These are phyloP conservation scores for Luehdorfia chinensis DNA, from an alignment of 1,140 invertebrate species.

Conservation along the genomic window DNA sequence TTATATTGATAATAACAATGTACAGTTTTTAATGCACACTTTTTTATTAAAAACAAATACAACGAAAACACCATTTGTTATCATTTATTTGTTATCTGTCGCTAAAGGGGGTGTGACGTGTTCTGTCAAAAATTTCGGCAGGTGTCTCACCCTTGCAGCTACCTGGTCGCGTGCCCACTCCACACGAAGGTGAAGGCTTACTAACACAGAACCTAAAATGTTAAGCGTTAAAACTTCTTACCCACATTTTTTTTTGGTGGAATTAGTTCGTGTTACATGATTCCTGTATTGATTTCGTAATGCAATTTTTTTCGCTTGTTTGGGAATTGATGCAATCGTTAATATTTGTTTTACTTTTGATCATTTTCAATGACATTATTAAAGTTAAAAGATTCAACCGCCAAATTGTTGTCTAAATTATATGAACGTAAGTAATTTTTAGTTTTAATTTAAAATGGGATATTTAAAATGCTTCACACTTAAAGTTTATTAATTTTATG, in stretches of 20 bases:
- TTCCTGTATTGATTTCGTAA: not conserved
- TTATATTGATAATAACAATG: too few relatives aligned
- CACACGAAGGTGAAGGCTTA: not conserved
- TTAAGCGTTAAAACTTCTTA: not conserved
- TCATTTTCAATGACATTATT: too few relatives aligned
- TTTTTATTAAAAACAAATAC: too few relatives aligned
- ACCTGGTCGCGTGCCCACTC: constrained; percentile 51
- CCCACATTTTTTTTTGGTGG: not conserved
- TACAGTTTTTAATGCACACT: too few relatives aligned
- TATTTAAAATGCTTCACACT: not conserved
- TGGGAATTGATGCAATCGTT: not conserved
- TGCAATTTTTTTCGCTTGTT: not conserved
- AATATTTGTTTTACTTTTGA: not conserved
- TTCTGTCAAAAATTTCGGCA: constrained; percentile 38
- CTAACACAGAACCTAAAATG: not conserved
- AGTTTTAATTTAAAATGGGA: not conserved
- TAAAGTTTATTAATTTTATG: not conserved
- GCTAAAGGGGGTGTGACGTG: constrained; percentile 26
- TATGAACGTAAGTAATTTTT: not conserved
- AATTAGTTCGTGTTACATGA: not conserved
- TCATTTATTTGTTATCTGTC: constrained; percentile 7
- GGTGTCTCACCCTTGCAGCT: constrained; percentile 32
- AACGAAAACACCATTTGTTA: too few relatives aligned
- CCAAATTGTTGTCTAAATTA: not conserved
- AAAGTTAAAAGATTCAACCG: too few relatives aligned